Evolutionary conservation across 2,888 invertebrate species (phyloP).

Genomic region (Rhaphigaster nebulosa): DNA sequence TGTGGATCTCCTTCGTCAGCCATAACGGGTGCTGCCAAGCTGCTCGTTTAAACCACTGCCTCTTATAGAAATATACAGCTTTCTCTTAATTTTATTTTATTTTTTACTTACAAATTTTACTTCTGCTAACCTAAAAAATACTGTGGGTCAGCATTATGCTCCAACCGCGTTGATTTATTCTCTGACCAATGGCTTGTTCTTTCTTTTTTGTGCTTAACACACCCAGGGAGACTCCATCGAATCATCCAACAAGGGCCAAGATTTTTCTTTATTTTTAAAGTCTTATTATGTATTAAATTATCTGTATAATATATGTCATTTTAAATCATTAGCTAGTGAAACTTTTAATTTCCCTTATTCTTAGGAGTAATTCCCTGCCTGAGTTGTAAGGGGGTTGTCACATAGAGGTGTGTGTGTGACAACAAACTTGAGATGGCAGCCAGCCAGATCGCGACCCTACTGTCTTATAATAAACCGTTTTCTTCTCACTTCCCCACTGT

Average conservation of each 20-base stretch:
- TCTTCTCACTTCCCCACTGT: background rate
- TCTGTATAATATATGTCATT: too few relatives aligned
- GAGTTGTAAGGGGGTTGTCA: background rate
- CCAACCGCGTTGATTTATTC: too few relatives aligned
- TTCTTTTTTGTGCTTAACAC: too few relatives aligned
- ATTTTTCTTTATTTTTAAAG: too few relatives aligned
- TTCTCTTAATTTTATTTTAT: background rate
- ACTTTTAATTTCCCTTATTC: too few relatives aligned
- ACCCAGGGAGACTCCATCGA: too few relatives aligned
- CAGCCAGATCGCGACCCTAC: background rate
- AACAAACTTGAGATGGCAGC: background rate
- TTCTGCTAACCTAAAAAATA: background rate
- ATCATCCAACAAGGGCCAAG: too few relatives aligned
- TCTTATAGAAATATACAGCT: background rate
- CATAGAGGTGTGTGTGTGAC: background rate
- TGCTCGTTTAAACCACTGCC: background rate
- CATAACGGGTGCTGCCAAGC: background rate
- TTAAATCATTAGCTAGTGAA: too few relatives aligned
- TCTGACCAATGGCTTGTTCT: too few relatives aligned
- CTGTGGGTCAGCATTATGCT: too few relatives aligned
- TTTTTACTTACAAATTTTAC: background rate
- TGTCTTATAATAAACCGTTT: conserved; percentile 28
- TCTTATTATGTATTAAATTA: too few relatives aligned
- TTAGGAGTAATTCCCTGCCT: background rate
- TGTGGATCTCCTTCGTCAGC: background rate